These are phyloP conservation scores for Peucedramus taeniatus DNA, from an alignment of 2,113 vertebrate species.

Conservation along the genomic window DNA sequence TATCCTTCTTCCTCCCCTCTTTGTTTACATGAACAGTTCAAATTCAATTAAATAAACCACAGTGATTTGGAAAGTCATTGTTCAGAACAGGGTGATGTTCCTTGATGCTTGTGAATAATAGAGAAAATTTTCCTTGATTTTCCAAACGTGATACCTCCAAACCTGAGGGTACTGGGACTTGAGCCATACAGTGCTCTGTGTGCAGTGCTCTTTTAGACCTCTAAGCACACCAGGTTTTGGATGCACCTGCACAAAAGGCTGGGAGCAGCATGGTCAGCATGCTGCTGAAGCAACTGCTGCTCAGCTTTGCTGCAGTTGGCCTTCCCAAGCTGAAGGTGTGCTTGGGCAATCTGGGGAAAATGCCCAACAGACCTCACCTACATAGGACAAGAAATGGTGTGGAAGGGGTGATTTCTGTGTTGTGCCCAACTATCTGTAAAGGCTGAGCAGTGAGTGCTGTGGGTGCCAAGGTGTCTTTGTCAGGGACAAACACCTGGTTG, in stretches of 20 bases:
- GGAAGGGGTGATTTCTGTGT: not conserved
- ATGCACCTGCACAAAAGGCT: accelerated
- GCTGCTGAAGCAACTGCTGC: not conserved
- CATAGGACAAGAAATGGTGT: accelerated
- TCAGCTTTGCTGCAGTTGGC: not conserved
- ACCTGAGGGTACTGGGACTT: not conserved
- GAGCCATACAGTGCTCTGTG: accelerated
- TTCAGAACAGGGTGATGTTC: not conserved
- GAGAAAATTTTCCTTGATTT: not conserved
- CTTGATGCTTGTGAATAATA: not conserved
- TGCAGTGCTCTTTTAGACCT: not conserved
- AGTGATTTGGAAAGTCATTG: not conserved
- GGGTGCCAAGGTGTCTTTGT: accelerated
- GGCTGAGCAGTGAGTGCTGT: not conserved
- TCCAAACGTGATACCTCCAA: accelerated
- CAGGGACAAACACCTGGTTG: not conserved
- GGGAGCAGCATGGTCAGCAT: not conserved
- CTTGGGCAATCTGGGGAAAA: not conserved
- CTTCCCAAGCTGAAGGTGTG: not conserved
- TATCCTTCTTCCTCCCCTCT: not conserved
- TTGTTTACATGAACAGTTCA: slow-evolving; percentile 1
- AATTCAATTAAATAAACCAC: not conserved
- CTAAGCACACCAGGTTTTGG: not conserved
- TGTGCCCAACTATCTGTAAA: accelerated
- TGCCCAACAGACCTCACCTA: not conserved